These are phyloP conservation scores for Portunus trituberculatus DNA, from an alignment of 1,140 invertebrate species.

Conservation along the genomic window DNA sequence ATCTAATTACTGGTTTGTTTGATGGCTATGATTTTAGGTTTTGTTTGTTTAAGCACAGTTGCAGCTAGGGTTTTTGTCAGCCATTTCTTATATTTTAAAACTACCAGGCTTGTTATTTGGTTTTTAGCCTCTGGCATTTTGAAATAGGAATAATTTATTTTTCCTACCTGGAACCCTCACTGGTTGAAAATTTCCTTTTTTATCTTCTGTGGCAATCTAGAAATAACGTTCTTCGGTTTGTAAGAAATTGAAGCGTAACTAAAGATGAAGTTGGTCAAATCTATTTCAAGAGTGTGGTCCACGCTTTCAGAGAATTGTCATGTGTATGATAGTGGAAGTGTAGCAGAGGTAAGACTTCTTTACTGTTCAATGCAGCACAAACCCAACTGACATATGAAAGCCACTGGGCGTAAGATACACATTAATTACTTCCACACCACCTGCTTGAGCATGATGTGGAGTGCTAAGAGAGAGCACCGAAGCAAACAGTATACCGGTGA, in stretches of 20 bases:
- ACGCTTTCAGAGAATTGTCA: slow-evolving; percentile 30
- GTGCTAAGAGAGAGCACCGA: background rate
- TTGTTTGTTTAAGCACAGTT: slow-evolving; percentile 1
- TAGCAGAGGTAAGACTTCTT: background rate
- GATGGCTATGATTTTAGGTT: background rate
- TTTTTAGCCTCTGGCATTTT: background rate
- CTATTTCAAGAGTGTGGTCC: slow-evolving; percentile 40
- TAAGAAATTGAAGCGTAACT: background rate
- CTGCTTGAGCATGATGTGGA: background rate
- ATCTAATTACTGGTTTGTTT: background rate
- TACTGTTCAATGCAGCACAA: slow-evolving; percentile 1
- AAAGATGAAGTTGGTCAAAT: slow-evolving; percentile 6
- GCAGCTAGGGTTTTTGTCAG: background rate
- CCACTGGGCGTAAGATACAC: background rate
- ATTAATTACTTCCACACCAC: background rate
- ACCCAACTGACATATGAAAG: slow-evolving; percentile 1
- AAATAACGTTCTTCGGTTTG: background rate
- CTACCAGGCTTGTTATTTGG: background rate
- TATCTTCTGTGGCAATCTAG: background rate
- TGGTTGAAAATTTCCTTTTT: background rate
- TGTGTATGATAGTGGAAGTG: slow-evolving; percentile 40
- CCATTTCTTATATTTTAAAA: background rate
- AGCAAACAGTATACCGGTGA: background rate
- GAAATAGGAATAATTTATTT: background rate
- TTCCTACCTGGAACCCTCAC: background rate